Base-by-base conservation (phyloP, 2,888 invertebrate genomes). In the Idaea straminata region DNA sequence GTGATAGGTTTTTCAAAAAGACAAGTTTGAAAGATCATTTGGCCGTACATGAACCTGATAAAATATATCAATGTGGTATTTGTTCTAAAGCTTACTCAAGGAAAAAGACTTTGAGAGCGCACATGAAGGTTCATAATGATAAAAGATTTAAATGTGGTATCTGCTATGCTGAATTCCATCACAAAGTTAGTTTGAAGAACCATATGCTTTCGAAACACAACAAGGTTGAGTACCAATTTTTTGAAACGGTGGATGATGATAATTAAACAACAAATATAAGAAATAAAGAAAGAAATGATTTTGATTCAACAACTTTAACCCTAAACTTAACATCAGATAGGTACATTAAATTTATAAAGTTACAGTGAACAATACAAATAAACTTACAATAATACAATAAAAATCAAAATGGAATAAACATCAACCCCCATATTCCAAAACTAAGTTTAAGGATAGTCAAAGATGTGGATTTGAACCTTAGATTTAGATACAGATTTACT, bases 71-170 rank as follows among this genome's bases (percentile, higher is more conserved):
- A 59, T 94, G 94, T 69, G 93, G 94, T 63, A 80, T 93, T 10
- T 94, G 94, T 70, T 91, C 92, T 0, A 93, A 92, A 72, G 92
- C 89, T 77, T 91, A 94, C 68, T 84, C 92, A 0, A 93, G 94
- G 75, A 93, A 93, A 76, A 94, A 94, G 65, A 93, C 94, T 69
- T 81, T 95, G 57, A 91, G 89, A 60, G 91, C 90, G 0, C 94
- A 95, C 74, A 86, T 93, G 73, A 85, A 77, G 13, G 81, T 81
- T 4, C 84, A 85, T 69, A 76, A 75, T 25, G 83, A 64, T 59
- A 7, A 47, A 3, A 47, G 13, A 10, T 47, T 47, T 10, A 47
- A 47, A 47, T 47, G 47, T 47, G 47, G 47, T 7, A 47, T 47
- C 47, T 47, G 47, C 47, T 6, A 47, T 47, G 47, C 47, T 47